These are phyloP conservation scores for Rousettus leschenaultii DNA, from an alignment of 2,113 vertebrate species.

Conservation along the genomic window DNA sequence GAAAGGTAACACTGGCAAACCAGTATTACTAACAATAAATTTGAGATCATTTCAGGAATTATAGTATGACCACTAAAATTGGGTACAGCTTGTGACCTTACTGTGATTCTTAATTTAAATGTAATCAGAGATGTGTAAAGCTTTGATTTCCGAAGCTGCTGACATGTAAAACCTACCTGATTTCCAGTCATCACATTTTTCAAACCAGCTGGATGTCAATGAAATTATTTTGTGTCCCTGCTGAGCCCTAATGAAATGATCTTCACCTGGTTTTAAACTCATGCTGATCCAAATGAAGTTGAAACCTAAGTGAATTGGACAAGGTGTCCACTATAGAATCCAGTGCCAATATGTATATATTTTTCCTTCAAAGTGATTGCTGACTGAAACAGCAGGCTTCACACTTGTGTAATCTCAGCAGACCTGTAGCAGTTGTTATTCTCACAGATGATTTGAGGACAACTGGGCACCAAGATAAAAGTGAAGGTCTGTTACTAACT, in stretches of 20 bases:
- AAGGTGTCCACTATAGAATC: background rate
- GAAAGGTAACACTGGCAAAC: background rate
- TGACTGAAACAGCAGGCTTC: constrained; percentile 21
- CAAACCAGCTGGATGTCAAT: constrained; percentile 41
- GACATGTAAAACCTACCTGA: background rate
- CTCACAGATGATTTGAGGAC: background rate
- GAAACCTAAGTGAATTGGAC: constrained; percentile 49
- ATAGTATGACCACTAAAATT: background rate
- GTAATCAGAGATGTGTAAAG: constrained; percentile 48
- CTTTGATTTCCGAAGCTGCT: constrained; percentile 56
- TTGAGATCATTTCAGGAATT: background rate
- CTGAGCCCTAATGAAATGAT: constrained; percentile 68
- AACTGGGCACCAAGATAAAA: background rate
- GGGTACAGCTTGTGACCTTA: background rate
- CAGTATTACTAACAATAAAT: background rate
- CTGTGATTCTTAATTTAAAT: constrained; percentile 56
- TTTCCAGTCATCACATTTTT: constrained; percentile 38
- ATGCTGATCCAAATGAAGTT: constrained; percentile 50
- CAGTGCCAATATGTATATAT: background rate
- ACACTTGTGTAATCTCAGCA: background rate
- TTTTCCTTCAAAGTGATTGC: background rate
- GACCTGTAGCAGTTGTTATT: background rate
- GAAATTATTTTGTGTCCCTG: constrained; percentile 66
- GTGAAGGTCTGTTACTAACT: background rate
- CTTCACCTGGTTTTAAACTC: constrained; percentile 63